These are phyloP conservation scores for Tuberolachnus salignus DNA, from an alignment of 2,888 invertebrate species.

Conservation along the genomic window DNA sequence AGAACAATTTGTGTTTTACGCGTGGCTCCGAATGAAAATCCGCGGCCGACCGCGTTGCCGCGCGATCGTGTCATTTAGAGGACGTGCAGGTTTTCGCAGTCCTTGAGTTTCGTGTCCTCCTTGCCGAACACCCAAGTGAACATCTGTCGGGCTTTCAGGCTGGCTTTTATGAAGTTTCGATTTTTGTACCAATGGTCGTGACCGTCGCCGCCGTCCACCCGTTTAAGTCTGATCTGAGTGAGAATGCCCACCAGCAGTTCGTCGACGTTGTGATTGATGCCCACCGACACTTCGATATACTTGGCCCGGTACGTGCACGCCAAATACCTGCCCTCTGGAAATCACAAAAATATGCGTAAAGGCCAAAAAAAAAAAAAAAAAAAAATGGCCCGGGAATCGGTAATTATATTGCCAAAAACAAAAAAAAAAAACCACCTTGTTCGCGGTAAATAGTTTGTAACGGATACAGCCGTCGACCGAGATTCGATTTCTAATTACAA, in stretches of 20 bases:
- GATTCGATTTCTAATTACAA: no score
- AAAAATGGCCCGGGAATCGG: no score
- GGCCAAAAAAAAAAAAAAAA: no score
- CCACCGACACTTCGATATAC: constrained; percentile 94
- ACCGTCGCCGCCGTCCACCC: constrained; percentile 59
- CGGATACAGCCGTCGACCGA: no score
- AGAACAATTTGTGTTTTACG: no score
- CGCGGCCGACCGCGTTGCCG: no score
- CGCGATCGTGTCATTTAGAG: constrained; percentile 67
- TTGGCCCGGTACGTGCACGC: constrained; percentile 91
- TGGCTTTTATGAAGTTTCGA: constrained; percentile 81
- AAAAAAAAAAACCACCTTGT: no score
- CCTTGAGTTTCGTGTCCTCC: constrained; percentile 88
- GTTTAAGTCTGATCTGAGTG: constrained; percentile 86
- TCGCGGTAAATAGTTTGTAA: no score
- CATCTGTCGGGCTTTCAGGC: constrained; percentile 90
- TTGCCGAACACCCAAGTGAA: constrained; percentile 87
- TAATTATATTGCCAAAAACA: no score
- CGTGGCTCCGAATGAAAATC: no score
- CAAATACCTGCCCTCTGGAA: constrained; percentile 87
- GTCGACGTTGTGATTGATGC: constrained; percentile 95
- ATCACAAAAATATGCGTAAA: no score
- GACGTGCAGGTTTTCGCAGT: constrained; percentile 87
- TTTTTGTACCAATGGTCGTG: constrained; percentile 72
- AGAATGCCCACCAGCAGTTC: constrained; percentile 91